These are phyloP conservation scores for Scelioninae gen. 1 DNA, from an alignment of 2,888 invertebrate genomes.

Conservation along the genomic window DNA sequence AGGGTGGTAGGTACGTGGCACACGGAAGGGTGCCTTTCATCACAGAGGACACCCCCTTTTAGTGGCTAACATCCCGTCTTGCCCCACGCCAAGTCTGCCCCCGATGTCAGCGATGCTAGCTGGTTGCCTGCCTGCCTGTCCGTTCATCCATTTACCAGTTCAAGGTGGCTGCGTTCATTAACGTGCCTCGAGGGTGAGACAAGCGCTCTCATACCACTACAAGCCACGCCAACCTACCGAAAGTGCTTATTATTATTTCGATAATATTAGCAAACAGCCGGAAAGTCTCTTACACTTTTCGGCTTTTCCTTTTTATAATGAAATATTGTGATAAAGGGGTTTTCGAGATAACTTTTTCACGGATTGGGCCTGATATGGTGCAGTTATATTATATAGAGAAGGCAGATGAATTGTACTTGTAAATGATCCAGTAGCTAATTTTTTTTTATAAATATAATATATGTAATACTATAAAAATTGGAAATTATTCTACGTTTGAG, in stretches of 20 bases:
- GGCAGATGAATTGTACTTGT: no score
- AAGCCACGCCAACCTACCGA: conserved; percentile 29
- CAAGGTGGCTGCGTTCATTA: conserved; percentile 84
- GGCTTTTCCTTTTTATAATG: conserved; percentile 21
- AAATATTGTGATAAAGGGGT: neutral
- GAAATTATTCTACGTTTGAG: no score
- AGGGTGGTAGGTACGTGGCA: conserved; percentile 69
- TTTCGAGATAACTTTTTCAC: neutral
- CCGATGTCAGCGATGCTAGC: conserved; percentile 62
- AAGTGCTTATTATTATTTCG: conserved; percentile 64
- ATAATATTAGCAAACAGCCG: conserved; percentile 59
- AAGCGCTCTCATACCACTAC: conserved; percentile 64
- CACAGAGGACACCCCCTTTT: conserved; percentile 80
- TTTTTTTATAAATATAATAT: no score
- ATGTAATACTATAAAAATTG: no score
- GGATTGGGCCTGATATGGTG: no score
- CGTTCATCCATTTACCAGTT: conserved; percentile 83
- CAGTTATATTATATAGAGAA: no score
- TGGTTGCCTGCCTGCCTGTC: conserved; percentile 74
- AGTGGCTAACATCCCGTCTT: conserved; percentile 75
- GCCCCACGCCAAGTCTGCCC: conserved; percentile 58
- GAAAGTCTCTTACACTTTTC: conserved; percentile 24
- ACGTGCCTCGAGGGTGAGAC: conserved; percentile 71
- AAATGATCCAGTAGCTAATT: no score
- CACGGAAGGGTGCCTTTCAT: conserved; percentile 80